Evolutionary conservation across 2,888 invertebrate species (phyloP), one percentile per base, ranked within the genome.

Genomic region (Phrixothrix hirtus): DNA sequence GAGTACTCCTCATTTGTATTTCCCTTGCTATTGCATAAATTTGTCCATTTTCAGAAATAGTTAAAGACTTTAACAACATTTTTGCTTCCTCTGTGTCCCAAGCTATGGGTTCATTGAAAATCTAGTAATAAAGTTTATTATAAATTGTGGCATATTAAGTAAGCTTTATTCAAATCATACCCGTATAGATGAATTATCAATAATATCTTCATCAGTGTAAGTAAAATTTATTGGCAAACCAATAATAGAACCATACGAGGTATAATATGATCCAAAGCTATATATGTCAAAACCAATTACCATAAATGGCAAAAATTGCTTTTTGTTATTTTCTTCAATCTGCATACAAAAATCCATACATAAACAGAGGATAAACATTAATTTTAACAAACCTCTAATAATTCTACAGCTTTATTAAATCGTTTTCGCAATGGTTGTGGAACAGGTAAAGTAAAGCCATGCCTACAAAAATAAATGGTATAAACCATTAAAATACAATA

Each of bases 31-130:
- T 77, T 39, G 77, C 70, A 57, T 84, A 78, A 52, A 88, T 79
- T 71, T 91, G 85, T 6, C 89, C 92, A 55, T 86, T 83, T 56
- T 89, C 87, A 9, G 88, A 85, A n/a, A 93, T 69, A 1, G 89
- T 73, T 16, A 92, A 68, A 0, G 90, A 81, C 9, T 87, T 75
- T 38, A 84, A 74, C 32, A 93, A 76, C 45, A 82, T 72, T 60
- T 81, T 72, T 0, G 87, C 88, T 48, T 78, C 79, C 48, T 83
- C 80, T 0, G 84, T 78, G 21, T 77, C 76, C 86, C 88, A 89
- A 60, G 85, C 76, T 5, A 4, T 16, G 11, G 2, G 3, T 29
- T 12, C 9, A 10, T 41, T 10, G 5, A 30, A 21, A 21, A 21
- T 7, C 21, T 21, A 21, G 7, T 5, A 21, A 21, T 21, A 21